Evolutionary conservation across 2,888 invertebrate genomes (phyloP).

Genomic region (Xanthostigma xanthostigma): DNA sequence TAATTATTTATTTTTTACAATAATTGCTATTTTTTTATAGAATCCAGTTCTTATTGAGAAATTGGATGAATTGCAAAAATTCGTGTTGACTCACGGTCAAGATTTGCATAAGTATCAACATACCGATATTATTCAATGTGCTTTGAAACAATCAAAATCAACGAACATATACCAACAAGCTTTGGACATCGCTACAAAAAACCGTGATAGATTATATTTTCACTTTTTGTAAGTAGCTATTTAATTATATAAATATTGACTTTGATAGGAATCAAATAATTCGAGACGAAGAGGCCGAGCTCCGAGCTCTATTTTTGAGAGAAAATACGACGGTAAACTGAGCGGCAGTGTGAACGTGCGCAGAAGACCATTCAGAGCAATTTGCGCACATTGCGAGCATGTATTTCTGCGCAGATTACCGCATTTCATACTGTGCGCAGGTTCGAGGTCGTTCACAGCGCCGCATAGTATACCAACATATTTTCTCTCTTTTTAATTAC

Average conservation of each 20-base stretch:
- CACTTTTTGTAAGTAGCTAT: constrained; percentile 37
- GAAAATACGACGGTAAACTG: no score
- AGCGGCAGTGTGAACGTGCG: no score
- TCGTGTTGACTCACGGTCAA: constrained; percentile 44
- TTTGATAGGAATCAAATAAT: no score
- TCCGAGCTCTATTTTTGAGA: no score
- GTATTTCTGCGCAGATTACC: no score
- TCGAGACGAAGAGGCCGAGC: no score
- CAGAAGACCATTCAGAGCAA: no score
- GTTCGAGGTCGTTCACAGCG: no score
- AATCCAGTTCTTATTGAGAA: constrained; percentile 30
- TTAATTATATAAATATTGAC: neutral
- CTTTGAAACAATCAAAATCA: constrained; percentile 44
- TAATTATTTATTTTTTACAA: constrained; percentile 4
- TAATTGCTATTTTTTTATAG: constrained; percentile 21
- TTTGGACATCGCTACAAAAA: constrained; percentile 31
- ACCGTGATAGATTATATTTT: constrained; percentile 40
- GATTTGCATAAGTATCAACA: constrained; percentile 43
- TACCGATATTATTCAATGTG: constrained; percentile 54
- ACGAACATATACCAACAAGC: constrained; percentile 43
- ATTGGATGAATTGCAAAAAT: constrained; percentile 38
- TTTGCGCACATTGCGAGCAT: no score
- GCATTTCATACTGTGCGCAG: no score
- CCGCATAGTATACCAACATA: no score
- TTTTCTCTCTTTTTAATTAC: no score